Percentiles rank a stretch among this genome's conserved stretches.
phyloP scores from a whole-genome alignment of 2,888 invertebrate species.

The Cerastis rubricosa region DNA sequence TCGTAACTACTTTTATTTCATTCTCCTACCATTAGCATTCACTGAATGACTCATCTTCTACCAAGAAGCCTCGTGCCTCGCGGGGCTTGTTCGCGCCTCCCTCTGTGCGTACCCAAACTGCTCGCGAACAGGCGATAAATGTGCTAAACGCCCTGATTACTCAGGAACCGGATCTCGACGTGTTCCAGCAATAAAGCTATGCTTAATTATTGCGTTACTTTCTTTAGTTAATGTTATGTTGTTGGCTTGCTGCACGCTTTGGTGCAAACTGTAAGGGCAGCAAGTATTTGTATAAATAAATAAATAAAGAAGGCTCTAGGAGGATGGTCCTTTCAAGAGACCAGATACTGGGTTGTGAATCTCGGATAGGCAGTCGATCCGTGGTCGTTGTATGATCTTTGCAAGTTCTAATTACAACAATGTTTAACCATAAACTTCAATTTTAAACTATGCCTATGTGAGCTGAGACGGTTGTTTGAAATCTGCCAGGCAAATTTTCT shows the following conservation, averaged over 20 bases:
- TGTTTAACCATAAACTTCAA: not conserved
- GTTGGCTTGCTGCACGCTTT: too few relatives aligned
- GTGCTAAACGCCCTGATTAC: too few relatives aligned
- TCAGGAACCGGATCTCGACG: too few relatives aligned
- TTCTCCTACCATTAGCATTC: not conserved
- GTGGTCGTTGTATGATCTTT: not conserved
- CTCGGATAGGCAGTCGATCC: not conserved
- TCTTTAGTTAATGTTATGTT: too few relatives aligned
- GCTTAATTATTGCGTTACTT: too few relatives aligned
- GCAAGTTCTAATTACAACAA: not conserved
- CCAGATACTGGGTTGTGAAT: not conserved
- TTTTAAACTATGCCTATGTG: not conserved
- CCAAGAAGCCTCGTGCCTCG: not conserved
- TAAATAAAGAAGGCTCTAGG: too few relatives aligned
- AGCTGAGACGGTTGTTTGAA: not conserved
- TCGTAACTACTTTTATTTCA: constrained; percentile 45
- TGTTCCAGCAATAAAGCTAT: too few relatives aligned
- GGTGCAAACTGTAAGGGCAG: too few relatives aligned
- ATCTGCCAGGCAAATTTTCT: not conserved
- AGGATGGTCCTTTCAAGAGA: not conserved
- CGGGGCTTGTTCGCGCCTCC: too few relatives aligned
- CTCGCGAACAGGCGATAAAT: too few relatives aligned
- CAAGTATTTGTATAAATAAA: too few relatives aligned
- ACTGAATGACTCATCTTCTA: not conserved
- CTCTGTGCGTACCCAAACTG: too few relatives aligned